Evolutionary conservation across 2,888 invertebrate species (phyloP), one percentile per base, ranked within the genome.

Genomic region (Sinodicranocentrus sp.): DNA sequence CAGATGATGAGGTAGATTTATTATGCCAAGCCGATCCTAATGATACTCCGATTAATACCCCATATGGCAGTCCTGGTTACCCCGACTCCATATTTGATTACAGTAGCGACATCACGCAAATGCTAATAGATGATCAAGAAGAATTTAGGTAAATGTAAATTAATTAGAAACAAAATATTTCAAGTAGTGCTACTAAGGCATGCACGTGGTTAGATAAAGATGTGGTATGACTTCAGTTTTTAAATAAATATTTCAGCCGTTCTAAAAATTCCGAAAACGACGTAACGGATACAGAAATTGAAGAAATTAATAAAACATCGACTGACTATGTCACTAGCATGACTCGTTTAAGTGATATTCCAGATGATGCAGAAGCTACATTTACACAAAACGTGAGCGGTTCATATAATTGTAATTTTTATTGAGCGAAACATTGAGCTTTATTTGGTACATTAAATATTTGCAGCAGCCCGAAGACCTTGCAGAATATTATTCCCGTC

Each of bases 61-160:
- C 84, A 13, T 84, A 78, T 28, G 84, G 84, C 10, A 84, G 84
- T 44, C 84, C 84, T 28, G 68, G 75, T 63, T 63, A 54, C 52
- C 44, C 70, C 39, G 52, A 52, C 54, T 54, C 44, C 28, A 79
- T 75, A 33, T 79, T 70, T 44, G 75, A 79, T 52, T 84, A 79
- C 79, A 84, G 73, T 6, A 75, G 79, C 0, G 84, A 84, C 17
- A 75, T 84, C 0, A 84, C 79, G 17, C 68, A 84, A 19, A 84
- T 84, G 84, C 57, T 84, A 0, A 33, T 84, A 19, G 84, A 84
- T 59, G 84, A 84, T 59, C 84, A 84, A 44, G 43, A 61, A 3
- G 17, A 72, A n/a, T n/a, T n/a, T 17, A 79, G 43, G 25, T 61
- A 84, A 75, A 84, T 8, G 84, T 79, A 33, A 76, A 39, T 67